phyloP scores from a whole-genome alignment of 2,888 invertebrate genomes.

The Heliconius aoede region DNA sequence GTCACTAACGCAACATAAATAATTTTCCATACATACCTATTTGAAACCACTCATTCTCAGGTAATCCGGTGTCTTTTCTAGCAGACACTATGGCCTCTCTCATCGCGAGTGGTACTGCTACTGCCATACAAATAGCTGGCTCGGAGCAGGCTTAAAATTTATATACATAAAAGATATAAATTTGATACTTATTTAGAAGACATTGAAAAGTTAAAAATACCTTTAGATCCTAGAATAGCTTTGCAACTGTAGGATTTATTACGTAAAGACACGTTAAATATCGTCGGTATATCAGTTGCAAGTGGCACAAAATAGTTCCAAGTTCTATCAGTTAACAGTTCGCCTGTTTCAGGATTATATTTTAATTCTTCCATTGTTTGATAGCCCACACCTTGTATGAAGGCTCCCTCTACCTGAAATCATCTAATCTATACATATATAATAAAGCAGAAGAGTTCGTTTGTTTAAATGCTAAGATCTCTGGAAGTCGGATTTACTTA shows the following conservation, averaged over 20 bases:
- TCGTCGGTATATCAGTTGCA: conserved; percentile 89
- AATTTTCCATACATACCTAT: conserved; percentile 74
- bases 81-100: conserved; percentile 85
- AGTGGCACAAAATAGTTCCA: conserved; percentile 91
- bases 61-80: conserved; percentile 82
- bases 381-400: conserved; percentile 89
- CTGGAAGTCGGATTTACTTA: too few species aligned
- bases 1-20: background rate
- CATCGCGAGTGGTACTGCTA: conserved; percentile 83
- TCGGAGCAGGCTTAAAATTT: conserved; percentile 75
- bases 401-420: conserved; percentile 87
- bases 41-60: conserved; percentile 79
- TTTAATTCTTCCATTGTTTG: conserved; percentile 88
- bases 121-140: conserved; percentile 75
- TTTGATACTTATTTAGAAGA: background rate
- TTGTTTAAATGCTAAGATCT: too few species aligned
- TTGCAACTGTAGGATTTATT: conserved; percentile 67
- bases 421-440: background rate
- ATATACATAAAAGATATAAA: background rate
- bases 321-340: conserved; percentile 87
- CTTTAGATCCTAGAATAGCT: conserved; percentile 45
- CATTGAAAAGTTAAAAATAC: conserved; percentile 28
- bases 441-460: too few species aligned
- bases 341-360: conserved; percentile 85
- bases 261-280: conserved; percentile 87